These are phyloP conservation scores for Gavia stellata DNA, from an alignment of 2,113 vertebrate genomes.

Conservation along the genomic window DNA sequence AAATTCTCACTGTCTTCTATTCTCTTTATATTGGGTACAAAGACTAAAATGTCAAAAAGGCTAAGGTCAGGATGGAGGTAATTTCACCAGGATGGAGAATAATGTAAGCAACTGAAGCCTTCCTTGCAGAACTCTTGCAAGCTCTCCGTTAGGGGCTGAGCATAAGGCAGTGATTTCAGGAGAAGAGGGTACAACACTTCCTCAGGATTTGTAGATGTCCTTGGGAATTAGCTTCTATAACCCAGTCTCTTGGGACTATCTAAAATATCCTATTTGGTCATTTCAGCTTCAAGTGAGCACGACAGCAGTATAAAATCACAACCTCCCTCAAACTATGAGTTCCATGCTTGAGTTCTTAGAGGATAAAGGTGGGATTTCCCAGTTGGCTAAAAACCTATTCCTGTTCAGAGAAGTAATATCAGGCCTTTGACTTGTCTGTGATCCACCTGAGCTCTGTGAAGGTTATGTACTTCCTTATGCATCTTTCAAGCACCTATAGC, in stretches of 20 bases:
- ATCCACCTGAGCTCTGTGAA: background rate
- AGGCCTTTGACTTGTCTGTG: background rate
- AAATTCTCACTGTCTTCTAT: background rate
- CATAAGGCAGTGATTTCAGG: background rate
- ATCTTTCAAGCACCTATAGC: background rate
- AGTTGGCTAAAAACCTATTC: background rate
- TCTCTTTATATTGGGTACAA: background rate
- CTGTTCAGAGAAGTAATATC: background rate
- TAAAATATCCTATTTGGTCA: background rate
- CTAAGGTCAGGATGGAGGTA: background rate
- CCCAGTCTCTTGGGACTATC: background rate
- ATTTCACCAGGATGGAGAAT: background rate
- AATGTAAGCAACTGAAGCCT: background rate
- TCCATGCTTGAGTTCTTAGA: background rate
- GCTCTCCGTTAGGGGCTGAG: background rate
- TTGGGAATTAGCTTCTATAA: background rate
- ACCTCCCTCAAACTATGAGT: background rate
- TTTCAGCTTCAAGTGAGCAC: background rate
- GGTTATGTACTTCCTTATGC: background rate
- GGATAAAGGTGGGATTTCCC: background rate
- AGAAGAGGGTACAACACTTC: background rate
- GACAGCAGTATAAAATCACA: background rate
- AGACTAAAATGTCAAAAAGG: background rate
- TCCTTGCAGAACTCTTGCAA: background rate
- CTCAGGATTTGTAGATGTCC: background rate